Evolutionary conservation across 2,797 vertebrate genomes (phyloP).

Genomic region (Heliangelus exortis): DNA sequence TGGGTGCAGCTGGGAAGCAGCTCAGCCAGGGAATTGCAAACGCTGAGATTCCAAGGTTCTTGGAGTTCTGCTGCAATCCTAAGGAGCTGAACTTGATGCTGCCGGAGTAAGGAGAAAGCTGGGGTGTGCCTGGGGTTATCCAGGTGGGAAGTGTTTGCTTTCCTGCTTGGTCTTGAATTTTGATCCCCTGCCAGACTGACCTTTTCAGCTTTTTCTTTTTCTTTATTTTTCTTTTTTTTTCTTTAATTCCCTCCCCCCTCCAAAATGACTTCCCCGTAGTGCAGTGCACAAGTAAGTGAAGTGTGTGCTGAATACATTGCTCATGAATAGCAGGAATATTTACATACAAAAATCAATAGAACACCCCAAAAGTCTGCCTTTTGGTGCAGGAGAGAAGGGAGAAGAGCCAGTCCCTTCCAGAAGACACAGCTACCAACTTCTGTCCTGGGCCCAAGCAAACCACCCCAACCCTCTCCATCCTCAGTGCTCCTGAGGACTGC

Average conservation of each 20-base stretch:
- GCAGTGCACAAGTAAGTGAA: constrained; percentile 34
- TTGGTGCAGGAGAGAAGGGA: background rate
- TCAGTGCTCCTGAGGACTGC: background rate
- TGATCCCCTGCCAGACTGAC: background rate
- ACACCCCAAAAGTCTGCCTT: constrained; percentile 2
- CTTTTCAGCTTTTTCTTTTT: background rate
- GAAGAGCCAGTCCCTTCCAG: background rate
- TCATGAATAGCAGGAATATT: constrained; percentile 41
- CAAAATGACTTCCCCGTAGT: background rate
- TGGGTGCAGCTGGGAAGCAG: background rate
- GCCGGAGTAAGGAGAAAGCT: background rate
- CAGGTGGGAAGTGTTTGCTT: background rate
- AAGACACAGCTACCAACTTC: background rate
- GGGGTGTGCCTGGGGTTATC: background rate
- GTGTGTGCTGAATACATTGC: constrained; percentile 31
- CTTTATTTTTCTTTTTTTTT: too few relatives aligned
- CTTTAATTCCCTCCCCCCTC: background rate
- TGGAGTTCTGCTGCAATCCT: accelerated
- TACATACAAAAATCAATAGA: constrained; percentile 45
- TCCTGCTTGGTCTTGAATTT: background rate
- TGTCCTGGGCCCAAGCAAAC: background rate
- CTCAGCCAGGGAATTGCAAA: background rate
- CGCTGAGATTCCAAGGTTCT: accelerated
- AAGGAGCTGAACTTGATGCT: background rate
- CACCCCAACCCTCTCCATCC: background rate